Conservation (phyloP, 2,797 vertebrate species). For the Melanotaenia parkinsoni region DNA sequence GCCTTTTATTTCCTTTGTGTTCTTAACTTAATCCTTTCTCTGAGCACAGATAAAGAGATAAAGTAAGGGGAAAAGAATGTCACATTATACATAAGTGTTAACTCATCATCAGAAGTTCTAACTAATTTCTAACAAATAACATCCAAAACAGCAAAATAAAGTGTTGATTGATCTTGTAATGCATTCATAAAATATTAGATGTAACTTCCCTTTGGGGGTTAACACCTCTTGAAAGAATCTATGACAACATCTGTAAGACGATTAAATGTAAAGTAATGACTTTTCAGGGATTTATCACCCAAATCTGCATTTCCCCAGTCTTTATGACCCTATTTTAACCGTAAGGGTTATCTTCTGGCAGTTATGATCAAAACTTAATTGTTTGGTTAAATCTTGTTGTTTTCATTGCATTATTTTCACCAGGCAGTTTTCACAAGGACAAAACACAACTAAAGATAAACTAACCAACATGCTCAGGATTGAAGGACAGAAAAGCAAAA, state of each 20-base stretch:
- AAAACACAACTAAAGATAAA: background rate
- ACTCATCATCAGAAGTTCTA: constrained; percentile 25
- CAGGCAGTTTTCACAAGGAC: no score
- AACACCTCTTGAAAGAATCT: background rate
- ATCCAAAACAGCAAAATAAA: background rate
- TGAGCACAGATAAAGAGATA: constrained; percentile 9
- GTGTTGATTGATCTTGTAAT: background rate
- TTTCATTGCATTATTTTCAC: no score
- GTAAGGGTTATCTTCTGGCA: background rate
- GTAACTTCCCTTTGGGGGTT: background rate
- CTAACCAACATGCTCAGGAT: background rate
- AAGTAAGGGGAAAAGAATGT: constrained; percentile 16
- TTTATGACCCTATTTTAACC: background rate
- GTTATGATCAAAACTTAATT: no score
- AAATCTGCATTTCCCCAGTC: background rate
- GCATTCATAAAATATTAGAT: background rate
- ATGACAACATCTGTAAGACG: background rate
- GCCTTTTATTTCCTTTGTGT: constrained; percentile 43
- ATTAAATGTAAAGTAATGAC: background rate
- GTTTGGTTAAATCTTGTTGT: no score
- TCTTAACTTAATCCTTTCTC: constrained; percentile 32
- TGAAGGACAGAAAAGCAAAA: no score
- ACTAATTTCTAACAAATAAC: constrained; percentile 22
- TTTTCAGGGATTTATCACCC: background rate
- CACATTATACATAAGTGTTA: constrained; percentile 11